Evolutionary conservation across 2,797 vertebrate species (phyloP), one percentile per base, ranked within the genome.

Genomic region (Falco novaeseelandiae): DNA sequence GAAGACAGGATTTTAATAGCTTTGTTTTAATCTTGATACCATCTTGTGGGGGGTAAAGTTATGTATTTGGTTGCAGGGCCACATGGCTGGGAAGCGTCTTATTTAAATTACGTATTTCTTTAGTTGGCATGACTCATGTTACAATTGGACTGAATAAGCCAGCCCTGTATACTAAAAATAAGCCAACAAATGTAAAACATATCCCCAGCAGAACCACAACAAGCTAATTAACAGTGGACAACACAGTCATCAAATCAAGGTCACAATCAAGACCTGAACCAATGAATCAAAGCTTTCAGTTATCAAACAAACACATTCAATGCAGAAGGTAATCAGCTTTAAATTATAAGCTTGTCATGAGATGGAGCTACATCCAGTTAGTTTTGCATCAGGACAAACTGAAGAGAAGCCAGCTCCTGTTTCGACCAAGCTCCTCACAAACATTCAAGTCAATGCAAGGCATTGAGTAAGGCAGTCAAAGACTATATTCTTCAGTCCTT

Each of bases 1-100:
- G 71, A 83, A 51, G 49, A 51, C 48, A 84, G 32, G 52, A 77
- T 80, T 96, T 86, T 82, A 70, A 76, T 82, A 70, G 42, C 61
- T 83, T 88, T 83, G 2, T 70, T 95, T 94, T 93, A 52, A 83
- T 93, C 78, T 95, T 87, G 15, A 61, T 93, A 66, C 17, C 27
- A 19, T 90, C 62, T 84, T 72, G 23, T 19, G 2, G 8, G 1
- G 9, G 38, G 19, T 59, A 52, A 20, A 63, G 17, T 74, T 92
- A 74, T 32, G 94, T 91, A 32, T 86, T 93, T 65, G 8, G 5
- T 89, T 96, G 54, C 54, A 59, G 42, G 73, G 30, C 46, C 58
- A 58, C 46, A 20, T 12, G 27, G 30, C 62, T 91, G 58, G 18
- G 49, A 93, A 81, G 44, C 58, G 17, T 40, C 25, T 87, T 80